phyloP scores from a whole-genome alignment of 2,888 invertebrate genomes.

The Ornithoptera priamus region DNA sequence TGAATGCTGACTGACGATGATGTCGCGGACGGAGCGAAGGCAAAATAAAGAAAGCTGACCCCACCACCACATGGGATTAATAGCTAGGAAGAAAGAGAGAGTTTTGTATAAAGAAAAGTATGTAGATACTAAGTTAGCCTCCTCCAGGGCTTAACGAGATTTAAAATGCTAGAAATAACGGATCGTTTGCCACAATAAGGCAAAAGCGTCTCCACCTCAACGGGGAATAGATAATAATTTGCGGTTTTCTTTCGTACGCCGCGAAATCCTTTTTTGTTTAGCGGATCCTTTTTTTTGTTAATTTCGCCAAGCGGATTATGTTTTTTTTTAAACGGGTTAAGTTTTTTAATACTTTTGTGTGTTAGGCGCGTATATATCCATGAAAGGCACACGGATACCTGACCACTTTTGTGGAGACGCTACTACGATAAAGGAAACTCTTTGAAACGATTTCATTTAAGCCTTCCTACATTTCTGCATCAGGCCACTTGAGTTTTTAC shows the following conservation, averaged over 20 bases:
- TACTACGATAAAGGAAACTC: slow-evolving; percentile 9
- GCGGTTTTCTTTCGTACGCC: slow-evolving; percentile 55
- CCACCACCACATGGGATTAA: too few relatives aligned
- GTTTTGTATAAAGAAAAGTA: background rate
- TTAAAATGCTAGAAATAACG: slow-evolving; percentile 32
- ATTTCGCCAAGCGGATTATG: slow-evolving; percentile 72
- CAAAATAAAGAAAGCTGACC: too few relatives aligned
- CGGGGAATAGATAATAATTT: slow-evolving; percentile 60
- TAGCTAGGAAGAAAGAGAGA: too few relatives aligned
- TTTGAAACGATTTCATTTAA: slow-evolving; percentile 24
- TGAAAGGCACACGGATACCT: slow-evolving; percentile 18
- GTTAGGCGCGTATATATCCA: slow-evolving; percentile 11
- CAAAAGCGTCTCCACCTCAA: slow-evolving; percentile 40
- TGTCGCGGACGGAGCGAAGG: too few relatives aligned
- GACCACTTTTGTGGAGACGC: slow-evolving; percentile 27
- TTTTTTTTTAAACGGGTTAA: slow-evolving; percentile 61
- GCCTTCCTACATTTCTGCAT: slow-evolving; percentile 14
- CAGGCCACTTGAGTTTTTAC: slow-evolving; percentile 19
- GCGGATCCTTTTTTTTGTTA: slow-evolving; percentile 40
- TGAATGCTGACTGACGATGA: too few relatives aligned
- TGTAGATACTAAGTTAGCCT: slow-evolving; percentile 1
- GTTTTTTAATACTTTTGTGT: slow-evolving; percentile 47
- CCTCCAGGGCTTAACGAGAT: slow-evolving; percentile 7
- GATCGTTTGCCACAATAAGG: slow-evolving; percentile 37
- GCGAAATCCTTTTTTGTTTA: slow-evolving; percentile 57